Evolutionary conservation across 2,888 invertebrate genomes (phyloP).

Genomic region (Gnatocerus cornutus): DNA sequence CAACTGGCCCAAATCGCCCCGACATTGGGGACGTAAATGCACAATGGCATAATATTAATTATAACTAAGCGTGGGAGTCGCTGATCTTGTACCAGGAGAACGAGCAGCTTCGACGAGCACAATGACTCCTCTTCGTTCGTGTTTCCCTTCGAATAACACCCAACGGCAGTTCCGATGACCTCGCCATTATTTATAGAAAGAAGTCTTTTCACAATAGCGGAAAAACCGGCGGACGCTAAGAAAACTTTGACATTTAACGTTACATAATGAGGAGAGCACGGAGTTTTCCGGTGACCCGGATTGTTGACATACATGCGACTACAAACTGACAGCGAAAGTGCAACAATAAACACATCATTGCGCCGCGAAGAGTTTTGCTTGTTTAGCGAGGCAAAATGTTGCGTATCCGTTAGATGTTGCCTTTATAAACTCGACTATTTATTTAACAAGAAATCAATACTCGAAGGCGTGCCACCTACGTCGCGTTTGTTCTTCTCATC

Average conservation of each 20-base stretch:
- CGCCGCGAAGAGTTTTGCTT: no score
- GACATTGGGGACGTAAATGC: conserved; percentile 49
- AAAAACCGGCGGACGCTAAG: conserved; percentile 16
- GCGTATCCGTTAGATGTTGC: not conserved
- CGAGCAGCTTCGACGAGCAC: conserved; percentile 42
- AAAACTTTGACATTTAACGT: not conserved
- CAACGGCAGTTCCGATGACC: conserved; percentile 46
- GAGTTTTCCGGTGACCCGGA: no score
- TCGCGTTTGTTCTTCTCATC: conserved; percentile 1
- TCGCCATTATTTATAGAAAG: conserved; percentile 44
- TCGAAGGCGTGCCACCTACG: conserved; percentile 20
- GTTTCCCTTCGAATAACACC: conserved; percentile 46
- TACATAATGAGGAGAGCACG: not conserved
- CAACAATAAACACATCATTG: not conserved
- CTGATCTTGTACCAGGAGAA: conserved; percentile 41
- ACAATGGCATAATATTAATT: conserved; percentile 59
- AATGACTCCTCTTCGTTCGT: conserved; percentile 47
- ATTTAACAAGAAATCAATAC: conserved; percentile 20
- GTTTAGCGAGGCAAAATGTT: no score
- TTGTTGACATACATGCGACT: no score
- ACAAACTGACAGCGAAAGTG: not conserved
- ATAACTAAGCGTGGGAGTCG: conserved; percentile 52
- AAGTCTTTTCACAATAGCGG: conserved; percentile 20
- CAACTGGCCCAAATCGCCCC: conserved; percentile 4
- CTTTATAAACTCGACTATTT: conserved; percentile 3